Percentiles rank a stretch among this genome's conserved stretches.
Conservation (phyloP, 2,888 invertebrate genomes). For the Nebria brevicollis region DNA sequence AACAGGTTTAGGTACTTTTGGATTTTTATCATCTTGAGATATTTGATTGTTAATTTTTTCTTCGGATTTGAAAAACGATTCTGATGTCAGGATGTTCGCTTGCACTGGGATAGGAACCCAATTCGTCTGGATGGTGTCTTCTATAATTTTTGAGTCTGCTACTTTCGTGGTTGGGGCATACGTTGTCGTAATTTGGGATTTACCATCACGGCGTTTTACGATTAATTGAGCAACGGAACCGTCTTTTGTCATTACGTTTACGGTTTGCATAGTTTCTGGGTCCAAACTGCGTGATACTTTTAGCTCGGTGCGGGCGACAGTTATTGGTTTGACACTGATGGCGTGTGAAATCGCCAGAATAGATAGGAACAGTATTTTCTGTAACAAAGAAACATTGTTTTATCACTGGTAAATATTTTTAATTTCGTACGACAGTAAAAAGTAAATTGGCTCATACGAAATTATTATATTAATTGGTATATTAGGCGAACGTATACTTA, state of each 20-base stretch:
- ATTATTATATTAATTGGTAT: too few species aligned
- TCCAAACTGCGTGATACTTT: slow-evolving; percentile 81
- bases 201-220: slow-evolving; percentile 75
- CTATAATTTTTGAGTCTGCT: slow-evolving; percentile 63
- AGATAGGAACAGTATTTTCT: slow-evolving; percentile 64
- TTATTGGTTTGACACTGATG: slow-evolving; percentile 63
- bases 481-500: too few species aligned
- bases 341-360: slow-evolving; percentile 62
- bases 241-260: slow-evolving; percentile 79
- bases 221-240: slow-evolving; percentile 82
- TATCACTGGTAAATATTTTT: slow-evolving; percentile 19
- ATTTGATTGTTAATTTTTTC: slow-evolving; percentile 56
- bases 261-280: slow-evolving; percentile 79
- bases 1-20: slow-evolving; percentile 75
- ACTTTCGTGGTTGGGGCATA: slow-evolving; percentile 62
- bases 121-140: slow-evolving; percentile 55
- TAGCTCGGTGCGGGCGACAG: slow-evolving; percentile 77
- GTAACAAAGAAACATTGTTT: slow-evolving; percentile 49
- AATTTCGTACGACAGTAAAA: background rate
- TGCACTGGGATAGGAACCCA: slow-evolving; percentile 57
- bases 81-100: slow-evolving; percentile 63
- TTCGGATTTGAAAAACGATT: slow-evolving; percentile 62
- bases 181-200: slow-evolving; percentile 57
- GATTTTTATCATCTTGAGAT: slow-evolving; percentile 62
- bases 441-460: background rate